phyloP scores from a whole-genome alignment of 2,797 vertebrate species.

The Halcyon chelicuti region DNA sequence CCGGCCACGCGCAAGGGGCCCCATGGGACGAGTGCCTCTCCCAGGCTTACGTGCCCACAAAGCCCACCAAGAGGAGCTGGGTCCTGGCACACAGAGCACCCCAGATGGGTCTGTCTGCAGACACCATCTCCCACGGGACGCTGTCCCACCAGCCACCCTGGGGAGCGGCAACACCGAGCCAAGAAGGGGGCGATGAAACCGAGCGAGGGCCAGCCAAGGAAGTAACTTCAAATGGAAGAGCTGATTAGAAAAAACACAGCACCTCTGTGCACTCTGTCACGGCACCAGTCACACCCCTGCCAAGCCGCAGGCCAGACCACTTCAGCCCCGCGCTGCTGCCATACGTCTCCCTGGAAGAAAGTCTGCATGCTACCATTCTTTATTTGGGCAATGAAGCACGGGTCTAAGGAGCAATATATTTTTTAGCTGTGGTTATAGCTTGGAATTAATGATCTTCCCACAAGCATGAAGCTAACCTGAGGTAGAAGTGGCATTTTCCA shows the following conservation, averaged over 20 bases:
- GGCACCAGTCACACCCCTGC: background rate
- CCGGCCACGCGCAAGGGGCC: rapidly evolving
- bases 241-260: background rate
- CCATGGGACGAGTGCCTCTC: rapidly evolving
- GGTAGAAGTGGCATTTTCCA: background rate
- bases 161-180: background rate
- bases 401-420: constrained; percentile 17
- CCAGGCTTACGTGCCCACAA: background rate
- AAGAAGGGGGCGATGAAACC: background rate
- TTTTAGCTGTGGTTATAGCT: constrained; percentile 18
- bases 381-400: background rate
- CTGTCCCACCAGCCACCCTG: background rate
- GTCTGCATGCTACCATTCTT: background rate
- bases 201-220: background rate
- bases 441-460: constrained; percentile 38
- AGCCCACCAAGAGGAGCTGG: background rate
- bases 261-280: rapidly evolving
- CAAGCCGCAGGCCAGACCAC: rapidly evolving
- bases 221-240: background rate
- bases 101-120: background rate
- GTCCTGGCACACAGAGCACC: background rate
- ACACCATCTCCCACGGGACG: background rate
- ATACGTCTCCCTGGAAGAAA: background rate
- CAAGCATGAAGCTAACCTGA: background rate
- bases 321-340: background rate